Conservation (phyloP, 2,113 vertebrate species). For the Bufo gargarizans region DNA sequence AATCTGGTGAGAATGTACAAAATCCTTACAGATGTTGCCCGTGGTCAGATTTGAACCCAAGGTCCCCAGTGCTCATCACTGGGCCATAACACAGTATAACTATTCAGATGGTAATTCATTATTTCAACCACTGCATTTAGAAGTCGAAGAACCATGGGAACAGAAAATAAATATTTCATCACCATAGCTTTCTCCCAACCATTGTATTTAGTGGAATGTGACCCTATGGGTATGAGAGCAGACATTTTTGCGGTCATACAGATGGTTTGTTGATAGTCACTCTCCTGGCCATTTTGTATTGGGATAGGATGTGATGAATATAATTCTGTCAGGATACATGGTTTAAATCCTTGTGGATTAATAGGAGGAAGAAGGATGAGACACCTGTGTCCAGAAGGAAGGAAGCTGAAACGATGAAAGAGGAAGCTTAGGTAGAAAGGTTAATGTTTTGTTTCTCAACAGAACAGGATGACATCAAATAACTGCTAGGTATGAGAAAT, state of each 20-base stretch:
- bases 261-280: neutral
- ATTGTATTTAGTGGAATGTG: conserved; percentile 18
- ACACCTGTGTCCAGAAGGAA: conserved; percentile 27
- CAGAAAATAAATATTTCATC: conserved; percentile 20
- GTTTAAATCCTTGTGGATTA: neutral
- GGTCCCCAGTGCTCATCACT: too few relatives aligned
- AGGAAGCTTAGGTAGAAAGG: conserved; percentile 40
- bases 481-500: conserved; percentile 15
- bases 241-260: conserved; percentile 4
- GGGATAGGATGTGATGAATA: neutral
- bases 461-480: conserved; percentile 28
- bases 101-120: neutral
- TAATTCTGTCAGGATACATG: conserved; percentile 28
- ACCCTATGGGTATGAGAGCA: neutral
- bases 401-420: conserved; percentile 35
- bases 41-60: too few relatives aligned
- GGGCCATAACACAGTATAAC: neutral
- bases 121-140: neutral
- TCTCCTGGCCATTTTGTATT: neutral
- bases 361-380: conserved; percentile 3
- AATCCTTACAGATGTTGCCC: too few relatives aligned
- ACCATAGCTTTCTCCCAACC: conserved; percentile 13
- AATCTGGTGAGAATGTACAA: too few relatives aligned
- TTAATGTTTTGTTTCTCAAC: conserved; percentile 7
- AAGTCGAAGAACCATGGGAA: neutral